Conservation (phyloP, 2,113 vertebrate genomes). For the Pyxicephalus adspersus region DNA sequence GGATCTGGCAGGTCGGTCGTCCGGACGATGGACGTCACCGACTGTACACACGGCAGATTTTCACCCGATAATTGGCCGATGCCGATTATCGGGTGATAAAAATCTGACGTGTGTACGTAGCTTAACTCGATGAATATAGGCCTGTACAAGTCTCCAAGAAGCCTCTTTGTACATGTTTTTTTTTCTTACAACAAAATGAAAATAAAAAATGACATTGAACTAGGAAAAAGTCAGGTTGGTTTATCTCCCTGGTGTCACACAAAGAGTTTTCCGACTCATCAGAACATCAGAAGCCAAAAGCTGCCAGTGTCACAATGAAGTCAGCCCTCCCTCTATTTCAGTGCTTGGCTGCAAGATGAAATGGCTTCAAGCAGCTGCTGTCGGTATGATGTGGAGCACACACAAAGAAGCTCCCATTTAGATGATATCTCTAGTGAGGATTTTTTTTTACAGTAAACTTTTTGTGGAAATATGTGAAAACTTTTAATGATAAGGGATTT, state of each 20-base stretch:
- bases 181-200: constrained; percentile 22
- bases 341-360: constrained; percentile 3
- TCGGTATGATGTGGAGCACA: neutral
- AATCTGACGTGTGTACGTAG: too few relatives aligned
- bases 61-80: too few relatives aligned
- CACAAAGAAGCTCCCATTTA: neutral
- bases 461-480: too few relatives aligned
- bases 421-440: neutral
- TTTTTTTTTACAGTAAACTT: too few relatives aligned
- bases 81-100: too few relatives aligned
- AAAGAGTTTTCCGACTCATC: constrained; percentile 24
- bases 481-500: too few relatives aligned
- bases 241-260: constrained; percentile 28
- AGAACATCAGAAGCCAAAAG: constrained; percentile 26
- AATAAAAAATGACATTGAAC: constrained; percentile 43
- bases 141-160: neutral
- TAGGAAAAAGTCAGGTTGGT: neutral
- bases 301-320: constrained; percentile 19
- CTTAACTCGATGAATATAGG: neutral
- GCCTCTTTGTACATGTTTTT: neutral
- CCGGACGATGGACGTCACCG: too few relatives aligned
- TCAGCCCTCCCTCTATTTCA: neutral
- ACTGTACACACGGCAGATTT: too few relatives aligned
- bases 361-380: constrained; percentile 13
- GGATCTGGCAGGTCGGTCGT: too few relatives aligned